These are phyloP conservation scores for Limnephilus auricula DNA, from an alignment of 2,888 invertebrate genomes.

Conservation along the genomic window DNA sequence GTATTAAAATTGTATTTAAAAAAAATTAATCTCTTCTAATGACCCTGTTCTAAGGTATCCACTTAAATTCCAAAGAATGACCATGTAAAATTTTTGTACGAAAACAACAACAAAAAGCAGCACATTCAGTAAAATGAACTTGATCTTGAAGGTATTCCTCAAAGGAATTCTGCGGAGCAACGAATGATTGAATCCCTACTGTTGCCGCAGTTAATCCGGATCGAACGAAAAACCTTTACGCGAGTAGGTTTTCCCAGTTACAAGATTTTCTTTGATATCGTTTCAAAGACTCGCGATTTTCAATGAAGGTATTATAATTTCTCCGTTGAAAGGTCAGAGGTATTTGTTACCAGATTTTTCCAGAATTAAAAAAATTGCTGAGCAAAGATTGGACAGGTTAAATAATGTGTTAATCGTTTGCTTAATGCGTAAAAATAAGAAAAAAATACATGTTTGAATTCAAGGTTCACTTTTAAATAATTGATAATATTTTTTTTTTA, in stretches of 20 bases:
- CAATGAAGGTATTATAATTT: background rate
- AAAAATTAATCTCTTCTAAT: no score
- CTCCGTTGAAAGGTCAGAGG: background rate
- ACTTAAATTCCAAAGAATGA: no score
- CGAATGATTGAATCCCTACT: background rate
- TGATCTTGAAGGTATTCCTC: background rate
- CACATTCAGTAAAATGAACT: background rate
- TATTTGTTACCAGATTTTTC: background rate
- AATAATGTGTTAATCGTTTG: no score
- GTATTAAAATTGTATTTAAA: no score
- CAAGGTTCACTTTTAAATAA: no score
- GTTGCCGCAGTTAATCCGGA: background rate
- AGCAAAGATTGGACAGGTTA: background rate
- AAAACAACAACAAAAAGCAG: background rate
- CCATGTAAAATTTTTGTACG: background rate
- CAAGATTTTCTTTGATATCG: background rate
- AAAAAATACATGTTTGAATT: no score
- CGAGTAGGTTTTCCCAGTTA: background rate
- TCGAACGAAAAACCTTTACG: background rate
- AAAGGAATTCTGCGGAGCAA: background rate
- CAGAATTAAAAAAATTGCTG: background rate
- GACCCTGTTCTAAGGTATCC: no score
- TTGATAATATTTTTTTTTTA: no score
- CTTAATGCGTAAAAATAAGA: no score
- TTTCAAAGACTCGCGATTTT: background rate